Evolutionary conservation across 2,888 invertebrate species (phyloP), one percentile per base, ranked within the genome.

Genomic region (Eupithecia subfuscata): DNA sequence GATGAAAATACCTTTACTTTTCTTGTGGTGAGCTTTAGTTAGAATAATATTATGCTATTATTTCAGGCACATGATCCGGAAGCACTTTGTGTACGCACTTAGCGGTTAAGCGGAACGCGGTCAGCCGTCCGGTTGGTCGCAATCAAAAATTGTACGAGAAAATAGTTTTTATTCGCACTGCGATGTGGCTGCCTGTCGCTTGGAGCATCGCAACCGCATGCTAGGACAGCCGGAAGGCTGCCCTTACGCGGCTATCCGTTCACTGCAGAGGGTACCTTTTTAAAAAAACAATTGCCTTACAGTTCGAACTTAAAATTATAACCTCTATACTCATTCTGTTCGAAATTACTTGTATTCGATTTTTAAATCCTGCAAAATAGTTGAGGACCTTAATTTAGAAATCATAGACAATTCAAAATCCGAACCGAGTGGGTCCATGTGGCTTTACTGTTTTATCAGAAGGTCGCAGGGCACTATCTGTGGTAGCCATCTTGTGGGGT

Each of bases 401-500:
- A 70, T 74, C 71, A 75, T 73, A 40, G 56, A 69, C 73, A 70
- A 74, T 79, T 79, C 60, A 69, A 76, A 79, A 79, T 75, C 68
- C 64, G 75, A 71, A 68, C 75, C 79, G 78, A 77, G 72, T 75
- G 77, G 80, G 76, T 75, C 82, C 90, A 91, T 90, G 90, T 89
- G 91, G 91, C 85, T 87, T 88, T 87, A 89, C 84, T 87, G 86
- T 88, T 90, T 93, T 94, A 94, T 94, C 94, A 88, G 90, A 80
- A 81, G 84, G 85, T 86, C 84, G 89, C 93, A 92, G 93, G 91
- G 83, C 91, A 88, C 84, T 93, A 95, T 95, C 94, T 87, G 84
- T 82, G 87, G 87, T 86, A 84, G 87, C 86, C 90, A 94, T 94
- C 94, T 89, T 85, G 85, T 89, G 91, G 92, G 75, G 71, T 71